Conservation (phyloP, 2,113 vertebrate species). For the Mobula birostris region DNA sequence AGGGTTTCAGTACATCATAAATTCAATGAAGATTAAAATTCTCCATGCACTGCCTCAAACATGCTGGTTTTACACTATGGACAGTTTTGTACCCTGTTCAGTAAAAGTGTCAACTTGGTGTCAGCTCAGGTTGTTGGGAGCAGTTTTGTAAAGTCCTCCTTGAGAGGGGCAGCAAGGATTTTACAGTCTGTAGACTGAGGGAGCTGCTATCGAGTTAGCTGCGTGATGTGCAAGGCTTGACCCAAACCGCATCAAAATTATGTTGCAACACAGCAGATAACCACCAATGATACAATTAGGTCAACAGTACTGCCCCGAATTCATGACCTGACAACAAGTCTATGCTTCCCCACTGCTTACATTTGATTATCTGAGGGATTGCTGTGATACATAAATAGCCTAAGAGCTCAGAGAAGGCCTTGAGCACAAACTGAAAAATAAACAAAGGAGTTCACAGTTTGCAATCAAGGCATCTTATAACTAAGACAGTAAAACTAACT, state of each 20-base stretch:
- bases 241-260: neutral
- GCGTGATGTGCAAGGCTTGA: neutral
- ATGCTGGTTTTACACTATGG: neutral
- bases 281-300: neutral
- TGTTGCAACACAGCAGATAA: neutral
- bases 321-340: neutral
- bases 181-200: neutral
- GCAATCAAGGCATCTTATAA: neutral
- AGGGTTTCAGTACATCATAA: neutral
- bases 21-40: neutral
- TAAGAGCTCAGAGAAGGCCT: neutral
- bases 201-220: neutral
- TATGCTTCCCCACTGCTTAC: neutral
- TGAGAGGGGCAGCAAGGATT: neutral
- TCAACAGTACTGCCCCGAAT: neutral
- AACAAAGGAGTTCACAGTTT: neutral
- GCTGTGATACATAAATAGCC: neutral
- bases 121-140: neutral
- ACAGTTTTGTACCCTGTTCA: neutral
- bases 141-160: neutral
- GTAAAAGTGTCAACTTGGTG: neutral
- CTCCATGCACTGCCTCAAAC: neutral
- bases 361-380: neutral
- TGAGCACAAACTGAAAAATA: neutral
- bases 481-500: neutral